Conservation (phyloP, 2,113 vertebrate genomes). For the Corydoras maculifer region DNA sequence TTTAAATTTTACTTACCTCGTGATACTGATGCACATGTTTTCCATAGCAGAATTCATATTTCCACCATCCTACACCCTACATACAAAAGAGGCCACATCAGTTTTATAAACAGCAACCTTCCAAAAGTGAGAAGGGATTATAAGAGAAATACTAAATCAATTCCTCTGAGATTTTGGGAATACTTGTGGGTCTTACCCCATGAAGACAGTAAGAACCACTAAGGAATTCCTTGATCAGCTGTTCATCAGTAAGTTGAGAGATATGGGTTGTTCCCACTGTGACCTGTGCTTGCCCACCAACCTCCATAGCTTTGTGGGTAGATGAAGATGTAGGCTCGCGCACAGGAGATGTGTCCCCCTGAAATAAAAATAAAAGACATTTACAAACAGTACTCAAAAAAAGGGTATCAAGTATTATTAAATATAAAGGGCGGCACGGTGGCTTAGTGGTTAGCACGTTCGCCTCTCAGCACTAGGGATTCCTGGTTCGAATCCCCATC, state of each 20-base stretch:
- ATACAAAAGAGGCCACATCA: constrained; percentile 19
- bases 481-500: too few species aligned
- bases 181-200: constrained; percentile 72
- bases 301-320: constrained; percentile 83
- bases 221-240: constrained; percentile 95
- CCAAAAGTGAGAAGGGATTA: too few species aligned
- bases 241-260: constrained; percentile 92
- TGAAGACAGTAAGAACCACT: constrained; percentile 96
- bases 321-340: constrained; percentile 85
- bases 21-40: constrained; percentile 96
- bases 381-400: too few species aligned
- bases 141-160: too few species aligned
- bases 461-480: too few species aligned
- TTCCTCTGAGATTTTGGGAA: background rate
- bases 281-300: constrained; percentile 79
- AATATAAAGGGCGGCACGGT: too few species aligned
- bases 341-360: constrained; percentile 74
- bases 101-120: too few species aligned
- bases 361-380: background rate
- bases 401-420: too few species aligned
- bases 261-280: constrained; percentile 94
- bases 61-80: constrained; percentile 99
- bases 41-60: constrained; percentile 97
- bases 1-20: constrained; percentile 68
- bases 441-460: too few species aligned